Conservation (phyloP, 2,797 vertebrate genomes). For the Dermochelys coriacea region DNA sequence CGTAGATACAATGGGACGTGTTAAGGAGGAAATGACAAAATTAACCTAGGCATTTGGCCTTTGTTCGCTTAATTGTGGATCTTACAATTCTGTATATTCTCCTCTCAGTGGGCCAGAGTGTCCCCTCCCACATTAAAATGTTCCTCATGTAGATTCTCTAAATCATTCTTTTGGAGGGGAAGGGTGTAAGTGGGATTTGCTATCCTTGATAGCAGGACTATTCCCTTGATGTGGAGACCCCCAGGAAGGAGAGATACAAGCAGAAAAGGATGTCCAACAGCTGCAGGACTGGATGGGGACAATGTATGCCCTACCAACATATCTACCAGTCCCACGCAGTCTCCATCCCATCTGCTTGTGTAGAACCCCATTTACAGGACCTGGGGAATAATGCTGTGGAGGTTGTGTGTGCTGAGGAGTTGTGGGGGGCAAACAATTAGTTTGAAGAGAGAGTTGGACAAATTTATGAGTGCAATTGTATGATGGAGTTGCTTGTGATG, state of each 20-base stretch:
- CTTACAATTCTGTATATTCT: background rate
- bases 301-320: rapidly evolving
- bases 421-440: background rate
- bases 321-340: background rate
- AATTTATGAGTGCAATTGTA: background rate
- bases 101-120: background rate
- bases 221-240: background rate
- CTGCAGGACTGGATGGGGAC: background rate
- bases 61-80: background rate
- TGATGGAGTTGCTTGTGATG: too few relatives aligned
- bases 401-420: too few relatives aligned
- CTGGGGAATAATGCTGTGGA: too few relatives aligned
- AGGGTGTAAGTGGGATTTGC: background rate
- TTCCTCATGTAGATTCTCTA: background rate
- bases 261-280: rapidly evolving
- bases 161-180: background rate
- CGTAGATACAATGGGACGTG: background rate
- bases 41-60: background rate
- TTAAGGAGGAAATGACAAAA: background rate
- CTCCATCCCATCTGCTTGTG: background rate
- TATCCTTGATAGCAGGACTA: background rate
- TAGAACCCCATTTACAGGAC: background rate
- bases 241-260: background rate
- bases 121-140: background rate
- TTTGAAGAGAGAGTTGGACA: background rate